Conservation (phyloP, 2,797 vertebrate genomes). For the Myotis vivesi region DNA sequence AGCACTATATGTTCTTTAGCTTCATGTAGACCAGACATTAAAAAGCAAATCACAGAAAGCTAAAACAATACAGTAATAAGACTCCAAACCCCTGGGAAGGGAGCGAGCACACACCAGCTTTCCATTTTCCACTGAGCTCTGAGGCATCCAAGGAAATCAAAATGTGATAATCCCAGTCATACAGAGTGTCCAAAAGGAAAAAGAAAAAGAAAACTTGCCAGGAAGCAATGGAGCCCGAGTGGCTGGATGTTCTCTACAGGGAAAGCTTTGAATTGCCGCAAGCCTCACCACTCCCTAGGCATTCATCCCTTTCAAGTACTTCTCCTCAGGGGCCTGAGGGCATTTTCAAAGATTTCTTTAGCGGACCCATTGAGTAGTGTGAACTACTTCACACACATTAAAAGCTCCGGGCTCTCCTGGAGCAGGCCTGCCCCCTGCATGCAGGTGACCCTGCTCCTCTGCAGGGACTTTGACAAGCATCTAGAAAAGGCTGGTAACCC, state of each 20-base stretch:
- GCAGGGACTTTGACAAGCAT: neutral
- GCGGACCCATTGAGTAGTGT: neutral
- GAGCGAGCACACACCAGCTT: neutral
- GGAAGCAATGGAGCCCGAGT: constrained; percentile 53
- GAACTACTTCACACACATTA: neutral
- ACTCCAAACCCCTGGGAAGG: constrained; percentile 57
- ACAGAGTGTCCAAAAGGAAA: constrained; percentile 58
- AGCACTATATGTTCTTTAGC: neutral
- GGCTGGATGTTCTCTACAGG: neutral
- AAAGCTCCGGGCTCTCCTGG: neutral
- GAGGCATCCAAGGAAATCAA: constrained; percentile 70
- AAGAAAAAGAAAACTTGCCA: constrained; percentile 39
- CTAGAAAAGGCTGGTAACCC: neutral
- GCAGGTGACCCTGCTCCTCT: neutral
- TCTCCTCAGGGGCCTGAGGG: neutral
- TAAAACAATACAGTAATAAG: constrained; percentile 20
- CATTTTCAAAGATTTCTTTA: neutral
- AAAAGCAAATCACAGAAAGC: constrained; percentile 35
- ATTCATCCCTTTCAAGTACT: neutral
- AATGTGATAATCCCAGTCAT: constrained; percentile 65
- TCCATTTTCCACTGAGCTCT: constrained; percentile 56
- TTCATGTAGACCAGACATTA: neutral
- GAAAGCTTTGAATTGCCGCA: constrained; percentile 18
- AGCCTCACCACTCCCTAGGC: neutral
- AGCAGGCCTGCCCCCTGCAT: neutral